Percentiles rank a stretch among this genome's conserved stretches.
phyloP scores from a whole-genome alignment of 1,140 invertebrate genomes.

The Sinonovacula constricta region DNA sequence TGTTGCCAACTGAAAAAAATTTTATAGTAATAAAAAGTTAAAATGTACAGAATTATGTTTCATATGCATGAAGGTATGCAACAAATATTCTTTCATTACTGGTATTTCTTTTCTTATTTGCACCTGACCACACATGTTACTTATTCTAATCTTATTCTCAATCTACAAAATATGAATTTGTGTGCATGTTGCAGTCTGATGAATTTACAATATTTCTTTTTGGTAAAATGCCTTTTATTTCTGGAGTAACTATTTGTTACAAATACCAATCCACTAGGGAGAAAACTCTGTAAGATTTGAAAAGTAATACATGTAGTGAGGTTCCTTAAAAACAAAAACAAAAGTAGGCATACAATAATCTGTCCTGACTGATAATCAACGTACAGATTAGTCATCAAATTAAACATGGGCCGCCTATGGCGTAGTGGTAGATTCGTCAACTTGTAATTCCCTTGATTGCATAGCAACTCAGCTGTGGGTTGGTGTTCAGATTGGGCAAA shows the following conservation, averaged over 20 bases:
- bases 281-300: no score
- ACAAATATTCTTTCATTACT: neutral
- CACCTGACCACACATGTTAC: neutral
- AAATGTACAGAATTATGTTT: neutral
- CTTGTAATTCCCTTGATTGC: no score
- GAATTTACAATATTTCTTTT: no score
- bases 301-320: no score
- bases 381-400: neutral
- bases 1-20: slow-evolving; percentile 57
- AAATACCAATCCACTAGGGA: no score
- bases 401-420: neutral
- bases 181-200: no score
- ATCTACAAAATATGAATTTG: no score
- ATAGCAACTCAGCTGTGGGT: neutral
- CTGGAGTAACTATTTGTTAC: no score
- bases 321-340: no score
- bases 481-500: neutral
- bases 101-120: neutral
- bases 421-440: no score
- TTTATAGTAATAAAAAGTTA: neutral
- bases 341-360: no score
- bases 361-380: neutral
- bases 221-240: no score
- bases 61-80: neutral
- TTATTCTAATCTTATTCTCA: neutral